These are phyloP conservation scores for Gymnoscopelus braueri DNA, from an alignment of 2,797 vertebrate genomes.

Conservation along the genomic window DNA sequence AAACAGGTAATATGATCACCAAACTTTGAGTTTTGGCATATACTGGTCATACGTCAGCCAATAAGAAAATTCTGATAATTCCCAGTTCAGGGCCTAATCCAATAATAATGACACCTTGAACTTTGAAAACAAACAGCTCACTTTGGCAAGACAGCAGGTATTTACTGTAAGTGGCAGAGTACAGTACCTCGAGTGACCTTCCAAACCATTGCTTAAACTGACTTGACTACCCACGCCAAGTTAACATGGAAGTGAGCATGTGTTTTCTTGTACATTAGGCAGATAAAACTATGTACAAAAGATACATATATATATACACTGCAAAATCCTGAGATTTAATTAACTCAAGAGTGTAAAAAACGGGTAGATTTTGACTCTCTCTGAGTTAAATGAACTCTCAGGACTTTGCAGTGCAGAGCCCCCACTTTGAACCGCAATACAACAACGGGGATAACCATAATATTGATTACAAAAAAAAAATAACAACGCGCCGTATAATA, in stretches of 20 bases:
- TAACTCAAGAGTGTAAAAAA: too few species aligned
- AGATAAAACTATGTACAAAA: conserved; percentile 62
- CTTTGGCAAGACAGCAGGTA: conserved; percentile 40
- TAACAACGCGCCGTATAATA: conserved; percentile 52
- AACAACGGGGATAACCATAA: conserved; percentile 59
- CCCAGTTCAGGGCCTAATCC: conserved; percentile 61
- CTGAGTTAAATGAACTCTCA: not conserved
- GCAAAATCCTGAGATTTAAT: too few species aligned
- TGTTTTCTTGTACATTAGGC: conserved; percentile 44
- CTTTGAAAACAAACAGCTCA: conserved; percentile 60
- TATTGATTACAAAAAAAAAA: conserved; percentile 62
- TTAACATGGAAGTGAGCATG: conserved; percentile 45
- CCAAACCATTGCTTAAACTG: conserved; percentile 32
- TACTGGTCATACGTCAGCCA: conserved; percentile 43
- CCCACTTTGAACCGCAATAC: conserved; percentile 51
- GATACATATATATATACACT: conserved; percentile 21
- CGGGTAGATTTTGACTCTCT: too few species aligned
- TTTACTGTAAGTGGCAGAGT: conserved; percentile 43
- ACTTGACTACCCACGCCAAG: conserved; percentile 18
- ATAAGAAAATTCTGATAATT: conserved; percentile 41
- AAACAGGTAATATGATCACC: conserved; percentile 48
- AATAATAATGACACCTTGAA: conserved; percentile 67
- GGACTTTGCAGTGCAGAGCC: not conserved
- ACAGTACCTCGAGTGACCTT: conserved; percentile 42
- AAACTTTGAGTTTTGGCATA: conserved; percentile 50